Percentiles rank a stretch among this genome's conserved stretches.
Evolutionary conservation across 2,888 invertebrate genomes (phyloP).

Genomic region (Drosophila tripunctata): DNA sequence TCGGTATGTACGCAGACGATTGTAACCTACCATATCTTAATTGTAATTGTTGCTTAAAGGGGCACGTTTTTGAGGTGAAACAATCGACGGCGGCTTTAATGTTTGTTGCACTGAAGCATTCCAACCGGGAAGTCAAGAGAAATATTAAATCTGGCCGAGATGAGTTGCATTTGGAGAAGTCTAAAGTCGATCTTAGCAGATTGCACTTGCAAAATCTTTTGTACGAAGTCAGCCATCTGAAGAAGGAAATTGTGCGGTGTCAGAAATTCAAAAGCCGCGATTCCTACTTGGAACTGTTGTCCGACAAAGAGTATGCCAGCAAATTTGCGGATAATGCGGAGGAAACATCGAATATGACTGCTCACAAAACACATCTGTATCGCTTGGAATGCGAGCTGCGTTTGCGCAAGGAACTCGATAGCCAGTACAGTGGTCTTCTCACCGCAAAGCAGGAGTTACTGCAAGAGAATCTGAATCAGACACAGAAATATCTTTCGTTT

Average conservation of each 20-base stretch:
- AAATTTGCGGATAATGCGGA: conserved; percentile 86
- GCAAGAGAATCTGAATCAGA: conserved; percentile 90
- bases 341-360: conserved; percentile 71
- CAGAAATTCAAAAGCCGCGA: conserved; percentile 97
- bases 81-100: conserved; percentile 90
- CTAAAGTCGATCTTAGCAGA: conserved; percentile 94
- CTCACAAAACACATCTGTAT: conserved; percentile 92
- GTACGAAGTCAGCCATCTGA: conserved; percentile 96
- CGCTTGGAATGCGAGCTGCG: conserved; percentile 96
- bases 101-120: conserved; percentile 93
- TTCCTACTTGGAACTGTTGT: conserved; percentile 95
- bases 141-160: conserved; percentile 93
- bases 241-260: conserved; percentile 97
- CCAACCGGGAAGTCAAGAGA: conserved; percentile 95
- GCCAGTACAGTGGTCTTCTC: conserved; percentile 90
- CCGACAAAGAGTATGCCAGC: conserved; percentile 92
- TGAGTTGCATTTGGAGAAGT: conserved; percentile 92
- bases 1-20: conserved; percentile 84
- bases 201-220: conserved; percentile 95
- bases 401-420: conserved; percentile 92
- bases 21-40: conserved; percentile 77
- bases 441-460: conserved; percentile 91
- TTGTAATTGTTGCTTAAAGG: conserved; percentile 20
- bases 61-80: conserved; percentile 85
- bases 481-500: conserved; percentile 91